These are phyloP conservation scores for Sebastes nivosus DNA, from an alignment of 2,797 vertebrate genomes.

Conservation along the genomic window DNA sequence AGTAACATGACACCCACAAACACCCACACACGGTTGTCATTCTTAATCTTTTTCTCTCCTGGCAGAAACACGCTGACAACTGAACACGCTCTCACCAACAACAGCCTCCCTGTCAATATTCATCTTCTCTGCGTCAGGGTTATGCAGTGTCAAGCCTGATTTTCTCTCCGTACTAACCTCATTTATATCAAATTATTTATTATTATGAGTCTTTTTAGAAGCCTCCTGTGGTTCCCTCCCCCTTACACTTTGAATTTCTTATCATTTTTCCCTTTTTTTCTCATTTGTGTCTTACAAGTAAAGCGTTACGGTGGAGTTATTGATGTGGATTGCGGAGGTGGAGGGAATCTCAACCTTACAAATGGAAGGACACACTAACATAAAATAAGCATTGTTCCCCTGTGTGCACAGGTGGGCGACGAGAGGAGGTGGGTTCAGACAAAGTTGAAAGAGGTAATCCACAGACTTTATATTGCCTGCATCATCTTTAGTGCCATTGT, in stretches of 20 bases:
- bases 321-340: slow-evolving; percentile 13
- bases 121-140: neutral
- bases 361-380: slow-evolving; percentile 6
- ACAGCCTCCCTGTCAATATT: neutral
- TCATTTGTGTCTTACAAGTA: neutral
- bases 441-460: slow-evolving; percentile 28
- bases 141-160: neutral
- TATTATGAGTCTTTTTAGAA: neutral
- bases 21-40: slow-evolving; percentile 2
- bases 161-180: neutral
- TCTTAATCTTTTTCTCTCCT: slow-evolving; percentile 5
- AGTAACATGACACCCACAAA: neutral
- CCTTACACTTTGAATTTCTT: neutral
- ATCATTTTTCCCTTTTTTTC: neutral
- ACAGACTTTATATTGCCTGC: neutral
- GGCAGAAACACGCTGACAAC: neutral
- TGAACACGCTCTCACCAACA: neutral
- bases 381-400: slow-evolving; percentile 11
- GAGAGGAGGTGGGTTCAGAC: slow-evolving; percentile 20
- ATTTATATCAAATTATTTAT: slow-evolving; percentile 16
- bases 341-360: slow-evolving; percentile 9
- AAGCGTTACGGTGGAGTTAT: neutral
- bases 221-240: neutral
- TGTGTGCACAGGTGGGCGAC: slow-evolving; percentile 19
- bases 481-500: neutral